A percentile compares a stretch with the other conserved stretches of the same genome.
Conservation (phyloP, 1,140 invertebrate genomes). For the Leptinotarsa defecta region DNA sequence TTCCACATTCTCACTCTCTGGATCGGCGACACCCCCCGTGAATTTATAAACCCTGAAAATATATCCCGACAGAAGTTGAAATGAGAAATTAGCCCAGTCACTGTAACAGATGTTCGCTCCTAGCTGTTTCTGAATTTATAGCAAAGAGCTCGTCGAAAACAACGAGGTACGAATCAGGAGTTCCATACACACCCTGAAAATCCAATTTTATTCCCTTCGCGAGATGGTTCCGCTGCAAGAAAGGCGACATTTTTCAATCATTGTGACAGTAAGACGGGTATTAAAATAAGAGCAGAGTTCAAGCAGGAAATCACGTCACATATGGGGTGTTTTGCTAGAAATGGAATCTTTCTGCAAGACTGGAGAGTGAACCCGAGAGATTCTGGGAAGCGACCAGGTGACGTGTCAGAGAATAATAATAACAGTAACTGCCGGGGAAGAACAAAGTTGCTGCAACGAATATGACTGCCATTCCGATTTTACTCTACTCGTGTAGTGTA, state of each 20-base stretch:
- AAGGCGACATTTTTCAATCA: not conserved
- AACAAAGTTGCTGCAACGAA: too few relatives aligned
- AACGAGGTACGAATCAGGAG: constrained; percentile 8
- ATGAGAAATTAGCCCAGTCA: constrained; percentile 29
- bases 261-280: not conserved
- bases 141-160: constrained; percentile 24
- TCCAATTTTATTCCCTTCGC: constrained; percentile 3
- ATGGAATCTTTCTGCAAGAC: too few relatives aligned
- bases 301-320: not conserved
- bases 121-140: constrained; percentile 22
- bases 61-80: constrained; percentile 22
- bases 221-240: not conserved
- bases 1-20: not conserved
- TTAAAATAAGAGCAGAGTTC: not conserved
- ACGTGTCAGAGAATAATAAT: too few relatives aligned
- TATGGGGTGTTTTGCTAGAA: too few relatives aligned
- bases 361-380: too few relatives aligned
- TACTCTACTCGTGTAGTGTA: too few relatives aligned
- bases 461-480: too few relatives aligned
- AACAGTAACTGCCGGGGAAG: too few relatives aligned
- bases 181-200: not conserved
- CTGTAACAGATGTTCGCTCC: constrained; percentile 26
- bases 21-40: not conserved
- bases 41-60: constrained; percentile 27
- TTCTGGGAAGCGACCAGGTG: too few relatives aligned